Base-by-base conservation (phyloP, 1,140 invertebrate species). In the Pseudoatta argentina region DNA sequence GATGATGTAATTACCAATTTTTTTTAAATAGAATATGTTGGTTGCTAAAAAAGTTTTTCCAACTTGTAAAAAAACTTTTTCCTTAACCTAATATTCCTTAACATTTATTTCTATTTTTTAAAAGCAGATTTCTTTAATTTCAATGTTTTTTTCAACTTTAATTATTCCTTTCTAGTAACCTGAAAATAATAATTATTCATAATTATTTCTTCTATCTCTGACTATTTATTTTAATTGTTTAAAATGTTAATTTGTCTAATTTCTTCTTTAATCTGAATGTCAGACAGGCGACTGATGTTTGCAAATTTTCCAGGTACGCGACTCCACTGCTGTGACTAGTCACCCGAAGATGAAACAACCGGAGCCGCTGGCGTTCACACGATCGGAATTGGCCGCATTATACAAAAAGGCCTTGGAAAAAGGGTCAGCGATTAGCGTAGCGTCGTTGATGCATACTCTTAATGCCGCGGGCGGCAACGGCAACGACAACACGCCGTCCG, bases 371-470 rank as follows among this genome's bases (percentile, higher is more conserved):
- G 89, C 87, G 24, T 87, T 88, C 24, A 90, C 91, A n/a, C 88
- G 87, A 16, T 66, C 87, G 8, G 86, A 93, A 30, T 85, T 93
- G 6, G 88, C 92, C 18, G 57, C 86, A 6, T 85, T 93, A 67
- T 93, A 93, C 57, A 93, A 92, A 55, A 86, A 91, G 30, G 92
- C 92, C 6, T 82, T 93, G 51, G 82, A 92, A 64, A 90, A 90
- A 79, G 93, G 92, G 79, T 90, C 88, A 39, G 61, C 86, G 1
- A 83, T 91, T 21, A 92, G 85, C 85, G 59, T 93, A 8, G 77
- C 89, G 0, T 79, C 85, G 0, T 87, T 93, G 8, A 91, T 69
- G 3, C 90, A 92, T 53, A 83, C 87, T n/a, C 51, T 93, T 2
- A 78, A 86, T 21, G 64, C 86, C 30, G 79, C 66, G 14, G 77